These are phyloP conservation scores for Ciconia maguari DNA, from an alignment of 2,113 vertebrate genomes.

Conservation along the genomic window DNA sequence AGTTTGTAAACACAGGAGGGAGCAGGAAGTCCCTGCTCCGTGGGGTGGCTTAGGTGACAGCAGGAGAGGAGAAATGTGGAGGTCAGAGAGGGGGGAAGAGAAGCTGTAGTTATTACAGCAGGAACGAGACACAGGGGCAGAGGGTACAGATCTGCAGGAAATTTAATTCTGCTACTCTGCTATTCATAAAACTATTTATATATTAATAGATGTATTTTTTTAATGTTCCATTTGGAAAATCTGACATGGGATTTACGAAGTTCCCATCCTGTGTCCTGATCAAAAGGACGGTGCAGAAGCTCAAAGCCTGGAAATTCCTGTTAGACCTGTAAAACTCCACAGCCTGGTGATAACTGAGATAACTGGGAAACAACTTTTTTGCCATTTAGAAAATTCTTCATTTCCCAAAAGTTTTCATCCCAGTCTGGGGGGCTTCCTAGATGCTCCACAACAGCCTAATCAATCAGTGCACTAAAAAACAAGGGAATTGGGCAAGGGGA, in stretches of 20 bases:
- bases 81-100: neutral
- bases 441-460: neutral
- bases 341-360: neutral
- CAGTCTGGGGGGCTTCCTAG: neutral
- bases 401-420: neutral
- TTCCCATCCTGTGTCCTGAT: neutral
- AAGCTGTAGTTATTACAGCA: neutral
- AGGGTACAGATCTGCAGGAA: neutral
- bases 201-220: neutral
- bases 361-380: neutral
- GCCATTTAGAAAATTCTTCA: neutral
- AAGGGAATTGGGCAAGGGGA: neutral
- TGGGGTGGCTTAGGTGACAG: neutral
- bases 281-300: neutral
- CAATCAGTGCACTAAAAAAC: neutral
- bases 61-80: neutral
- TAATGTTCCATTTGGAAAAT: neutral
- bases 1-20: neutral
- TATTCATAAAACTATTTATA: neutral
- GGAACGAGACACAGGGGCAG: accelerated
- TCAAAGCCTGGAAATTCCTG: neutral
- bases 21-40: neutral
- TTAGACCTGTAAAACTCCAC: neutral
- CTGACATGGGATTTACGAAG: neutral
- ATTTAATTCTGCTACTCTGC: neutral